Base-by-base conservation (phyloP, 2,797 vertebrate genomes). In the Clarias platycephalus region DNA sequence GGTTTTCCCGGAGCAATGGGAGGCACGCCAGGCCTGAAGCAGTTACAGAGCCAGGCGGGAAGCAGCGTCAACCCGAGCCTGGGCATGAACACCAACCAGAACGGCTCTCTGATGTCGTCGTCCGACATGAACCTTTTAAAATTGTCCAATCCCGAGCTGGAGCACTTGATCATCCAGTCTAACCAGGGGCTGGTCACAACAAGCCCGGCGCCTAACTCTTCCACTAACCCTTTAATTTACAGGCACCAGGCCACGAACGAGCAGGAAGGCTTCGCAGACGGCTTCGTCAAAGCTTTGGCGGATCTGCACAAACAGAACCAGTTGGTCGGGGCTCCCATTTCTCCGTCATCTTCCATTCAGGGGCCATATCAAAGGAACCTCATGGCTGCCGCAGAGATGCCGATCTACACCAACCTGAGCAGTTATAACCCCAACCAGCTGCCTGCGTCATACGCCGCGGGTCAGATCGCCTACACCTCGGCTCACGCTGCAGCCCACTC, bases 251-350 rank as follows among this genome's bases (percentile, higher is more conserved):
- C 95, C 83, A 97, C 95, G 63, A 96, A 96, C 37, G 96, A 97
- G 86, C 96, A 97, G 86, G 96, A 97, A 72, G 96, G 96, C 44
- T 97, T 97, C 55, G 96, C 95, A 0, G 96, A 97, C 37, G 96
- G 96, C 31, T 97, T 97, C 31, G 96, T 96, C 28, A 96, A 96
- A 89, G 96, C 96, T 0, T 90, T 97, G 75, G 96, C 96, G 0
- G 96, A 97, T 87, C 93, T 97, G 49, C 96, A 97, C 92, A 97
- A 97, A 91, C 96, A 97, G 92, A 97, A 97, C 90, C 96, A 97
- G 91, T 91, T 97, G 55, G 90, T 96, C 2, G 95, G 95, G 22
- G 90, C 91, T 0, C 91, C 95, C 28, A 93, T 95, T 88, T 95
- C 95, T 0, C 95, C 96, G 0, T 89, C 94, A 0, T 93, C 94